phyloP scores from a whole-genome alignment of 2,888 invertebrate genomes.

The Plebejus argus region DNA sequence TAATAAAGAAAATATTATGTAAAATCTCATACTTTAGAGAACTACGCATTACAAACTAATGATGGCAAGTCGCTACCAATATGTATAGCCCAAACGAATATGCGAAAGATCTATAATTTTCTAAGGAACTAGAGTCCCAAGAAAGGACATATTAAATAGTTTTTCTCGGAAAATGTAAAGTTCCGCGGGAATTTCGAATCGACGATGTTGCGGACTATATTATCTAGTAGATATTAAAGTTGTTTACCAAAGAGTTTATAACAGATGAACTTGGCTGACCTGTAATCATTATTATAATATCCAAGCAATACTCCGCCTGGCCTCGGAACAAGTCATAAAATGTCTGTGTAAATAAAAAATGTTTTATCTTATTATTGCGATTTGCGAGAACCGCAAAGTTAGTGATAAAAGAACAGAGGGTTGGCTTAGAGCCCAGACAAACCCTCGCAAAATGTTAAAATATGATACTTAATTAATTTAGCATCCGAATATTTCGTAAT shows the following conservation, averaged over 20 bases:
- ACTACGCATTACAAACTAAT: too few relatives aligned
- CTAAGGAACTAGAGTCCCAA: too few relatives aligned
- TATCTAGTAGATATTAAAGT: background rate
- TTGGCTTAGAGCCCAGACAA: background rate
- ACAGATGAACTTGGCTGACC: constrained; percentile 9
- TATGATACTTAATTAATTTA: background rate
- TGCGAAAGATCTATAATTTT: too few relatives aligned
- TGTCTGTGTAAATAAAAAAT: background rate
- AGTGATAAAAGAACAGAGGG: constrained; percentile 3
- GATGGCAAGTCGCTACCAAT: too few relatives aligned
- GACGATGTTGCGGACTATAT: background rate
- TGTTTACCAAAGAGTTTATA: constrained; percentile 15
- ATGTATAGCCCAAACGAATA: too few relatives aligned
- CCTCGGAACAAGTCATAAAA: background rate
- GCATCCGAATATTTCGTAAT: background rate
- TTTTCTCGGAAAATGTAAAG: background rate
- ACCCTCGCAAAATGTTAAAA: background rate
- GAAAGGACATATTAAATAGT: too few relatives aligned
- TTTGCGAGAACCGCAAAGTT: background rate
- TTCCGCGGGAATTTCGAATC: background rate
- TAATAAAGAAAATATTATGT: too few relatives aligned
- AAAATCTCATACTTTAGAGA: too few relatives aligned
- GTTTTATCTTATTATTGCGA: background rate
- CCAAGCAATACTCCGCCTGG: background rate
- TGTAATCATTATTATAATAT: constrained; percentile 11